Percentiles rank a stretch among this genome's conserved stretches.
Conservation (phyloP, 64 coral and sea anemone genomes). For the Montipora foliosa region DNA sequence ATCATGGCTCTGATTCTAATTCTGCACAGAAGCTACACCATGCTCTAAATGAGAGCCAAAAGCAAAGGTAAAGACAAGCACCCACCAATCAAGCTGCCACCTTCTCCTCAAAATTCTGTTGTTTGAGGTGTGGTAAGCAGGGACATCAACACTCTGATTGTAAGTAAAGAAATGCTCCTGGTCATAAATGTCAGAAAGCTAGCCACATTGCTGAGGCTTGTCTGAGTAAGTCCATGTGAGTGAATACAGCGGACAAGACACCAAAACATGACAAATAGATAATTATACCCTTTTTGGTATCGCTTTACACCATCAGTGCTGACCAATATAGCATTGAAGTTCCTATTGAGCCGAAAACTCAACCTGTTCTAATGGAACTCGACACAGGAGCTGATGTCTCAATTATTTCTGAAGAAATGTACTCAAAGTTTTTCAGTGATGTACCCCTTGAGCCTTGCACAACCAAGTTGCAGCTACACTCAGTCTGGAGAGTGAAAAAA, state of each 20-base stretch:
- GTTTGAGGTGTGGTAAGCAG: too few relatives aligned
- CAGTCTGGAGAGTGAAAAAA: background rate
- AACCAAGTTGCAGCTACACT: background rate
- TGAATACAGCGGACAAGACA: background rate
- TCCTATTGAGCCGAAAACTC: background rate
- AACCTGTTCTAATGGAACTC: constrained; percentile 4
- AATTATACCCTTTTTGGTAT: background rate
- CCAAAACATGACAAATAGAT: background rate
- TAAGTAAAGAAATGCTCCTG: too few relatives aligned
- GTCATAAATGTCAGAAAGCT: background rate
- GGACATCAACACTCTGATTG: too few relatives aligned
- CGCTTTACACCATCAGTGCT: background rate
- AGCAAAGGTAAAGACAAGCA: too few relatives aligned
- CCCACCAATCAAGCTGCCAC: too few relatives aligned
- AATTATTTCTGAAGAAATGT: background rate
- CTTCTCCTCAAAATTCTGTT: too few relatives aligned
- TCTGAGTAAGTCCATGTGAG: background rate
- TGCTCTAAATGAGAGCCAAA: too few relatives aligned
- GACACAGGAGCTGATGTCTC: constrained; percentile 17
- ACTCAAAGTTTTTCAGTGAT: too few relatives aligned
- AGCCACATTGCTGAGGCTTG: constrained; percentile 3
- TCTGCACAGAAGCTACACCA: too few relatives aligned
- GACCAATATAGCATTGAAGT: background rate
- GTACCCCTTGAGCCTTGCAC: background rate
- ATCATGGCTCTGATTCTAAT: too few relatives aligned